Evolutionary conservation across 2,113 vertebrate genomes (phyloP).

Genomic region (Crotalus horridus): DNA sequence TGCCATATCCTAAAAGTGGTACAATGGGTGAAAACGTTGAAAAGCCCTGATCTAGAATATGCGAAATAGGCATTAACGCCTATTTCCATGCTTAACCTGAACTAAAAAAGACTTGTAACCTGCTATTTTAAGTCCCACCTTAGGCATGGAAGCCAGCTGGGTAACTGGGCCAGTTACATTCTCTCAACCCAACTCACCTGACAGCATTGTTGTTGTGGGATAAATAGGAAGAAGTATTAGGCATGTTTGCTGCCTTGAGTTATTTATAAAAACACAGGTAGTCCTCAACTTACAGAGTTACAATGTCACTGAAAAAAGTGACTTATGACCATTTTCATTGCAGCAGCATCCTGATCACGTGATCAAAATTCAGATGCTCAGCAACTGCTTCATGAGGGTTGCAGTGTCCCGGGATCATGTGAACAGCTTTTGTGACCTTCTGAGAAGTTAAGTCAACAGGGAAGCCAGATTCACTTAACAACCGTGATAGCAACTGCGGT

Average conservation of each 20-base stretch:
- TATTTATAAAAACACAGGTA: neutral
- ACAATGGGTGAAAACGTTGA: too few relatives aligned
- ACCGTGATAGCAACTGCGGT: neutral
- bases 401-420: neutral
- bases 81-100: neutral
- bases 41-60: neutral
- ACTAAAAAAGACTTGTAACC: neutral
- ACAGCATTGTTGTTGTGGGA: neutral
- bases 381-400: neutral
- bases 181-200: neutral
- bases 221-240: neutral
- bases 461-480: neutral
- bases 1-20: too few relatives aligned
- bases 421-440: neutral
- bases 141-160: neutral
- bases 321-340: neutral
- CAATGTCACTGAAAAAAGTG: neutral
- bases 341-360: neutral
- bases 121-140: neutral
- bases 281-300: neutral
- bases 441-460: neutral
- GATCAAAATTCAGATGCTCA: neutral
- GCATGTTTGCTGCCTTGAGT: neutral
- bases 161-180: neutral
- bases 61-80: neutral